Conservation (phyloP, 53 echinoderm and acorn worm genomes). For the Antedon mediterranea region DNA sequence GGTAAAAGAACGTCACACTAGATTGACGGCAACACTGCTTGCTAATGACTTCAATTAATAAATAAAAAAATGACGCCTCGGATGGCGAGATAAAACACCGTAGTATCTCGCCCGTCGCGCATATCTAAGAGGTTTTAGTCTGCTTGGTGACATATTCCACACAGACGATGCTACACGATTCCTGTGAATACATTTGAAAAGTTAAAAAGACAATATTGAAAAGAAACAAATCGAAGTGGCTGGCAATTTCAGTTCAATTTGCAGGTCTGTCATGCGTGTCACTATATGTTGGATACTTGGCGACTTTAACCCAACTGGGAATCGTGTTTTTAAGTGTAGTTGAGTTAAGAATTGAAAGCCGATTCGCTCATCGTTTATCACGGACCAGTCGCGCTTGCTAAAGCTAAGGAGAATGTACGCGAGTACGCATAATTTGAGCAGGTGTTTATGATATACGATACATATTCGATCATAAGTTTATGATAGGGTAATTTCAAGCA, state of each 20-base stretch:
- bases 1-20: neutral
- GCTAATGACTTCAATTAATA: neutral
- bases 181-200: neutral
- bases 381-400: constrained; percentile 1
- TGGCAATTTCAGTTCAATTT: constrained; percentile 1
- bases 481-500: neutral
- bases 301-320: neutral
- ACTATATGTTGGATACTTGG: neutral
- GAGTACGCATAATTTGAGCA: neutral
- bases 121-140: neutral
- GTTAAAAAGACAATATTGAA: neutral
- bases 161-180: neutral
- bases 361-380: neutral
- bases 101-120: neutral
- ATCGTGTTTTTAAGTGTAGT: neutral
- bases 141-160: neutral
- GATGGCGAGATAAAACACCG: neutral
- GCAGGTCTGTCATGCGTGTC: neutral
- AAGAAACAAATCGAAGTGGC: neutral
- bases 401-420: neutral
- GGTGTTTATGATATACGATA: neutral
- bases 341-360: neutral
- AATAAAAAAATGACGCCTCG: neutral
- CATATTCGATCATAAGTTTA: neutral
- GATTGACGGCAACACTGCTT: neutral